phyloP scores from a whole-genome alignment of 2,113 vertebrate genomes.

The Lathamus discolor region DNA sequence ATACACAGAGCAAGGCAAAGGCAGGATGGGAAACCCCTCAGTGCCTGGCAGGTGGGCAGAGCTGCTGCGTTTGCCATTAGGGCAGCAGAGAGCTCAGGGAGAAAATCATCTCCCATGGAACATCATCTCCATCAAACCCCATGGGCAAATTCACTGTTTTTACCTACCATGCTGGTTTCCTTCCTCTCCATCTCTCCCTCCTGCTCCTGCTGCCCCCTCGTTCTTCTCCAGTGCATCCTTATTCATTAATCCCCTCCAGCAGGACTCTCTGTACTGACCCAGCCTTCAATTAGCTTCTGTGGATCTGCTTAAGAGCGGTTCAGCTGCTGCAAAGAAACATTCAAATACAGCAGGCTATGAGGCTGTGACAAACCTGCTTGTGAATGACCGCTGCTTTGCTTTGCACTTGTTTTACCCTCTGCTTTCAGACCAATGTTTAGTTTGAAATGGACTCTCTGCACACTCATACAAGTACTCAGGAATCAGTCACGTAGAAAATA shows the following conservation, averaged over 20 bases:
- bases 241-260: constrained; percentile 22
- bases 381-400: not conserved
- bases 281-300: constrained; percentile 22
- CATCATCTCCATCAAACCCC: not conserved
- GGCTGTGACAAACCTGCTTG: constrained; percentile 27
- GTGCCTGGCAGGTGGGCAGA: not conserved
- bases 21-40: not conserved
- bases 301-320: not conserved
- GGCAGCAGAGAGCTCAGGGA: not conserved
- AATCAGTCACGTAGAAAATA: constrained; percentile 30
- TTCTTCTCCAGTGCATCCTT: constrained; percentile 38
- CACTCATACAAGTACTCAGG: constrained; percentile 12
- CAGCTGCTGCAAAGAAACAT: not conserved
- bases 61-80: rapidly evolving
- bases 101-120: not conserved
- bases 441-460: constrained; percentile 3
- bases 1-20: not conserved
- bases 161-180: not conserved
- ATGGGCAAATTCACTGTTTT: not conserved
- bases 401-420: constrained; percentile 39
- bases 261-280: not conserved
- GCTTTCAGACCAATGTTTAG: constrained; percentile 26
- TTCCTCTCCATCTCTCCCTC: not conserved
- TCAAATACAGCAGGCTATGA: not conserved
- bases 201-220: not conserved